phyloP scores from a whole-genome alignment of 2,797 vertebrate species.

The Mycteria americana region DNA sequence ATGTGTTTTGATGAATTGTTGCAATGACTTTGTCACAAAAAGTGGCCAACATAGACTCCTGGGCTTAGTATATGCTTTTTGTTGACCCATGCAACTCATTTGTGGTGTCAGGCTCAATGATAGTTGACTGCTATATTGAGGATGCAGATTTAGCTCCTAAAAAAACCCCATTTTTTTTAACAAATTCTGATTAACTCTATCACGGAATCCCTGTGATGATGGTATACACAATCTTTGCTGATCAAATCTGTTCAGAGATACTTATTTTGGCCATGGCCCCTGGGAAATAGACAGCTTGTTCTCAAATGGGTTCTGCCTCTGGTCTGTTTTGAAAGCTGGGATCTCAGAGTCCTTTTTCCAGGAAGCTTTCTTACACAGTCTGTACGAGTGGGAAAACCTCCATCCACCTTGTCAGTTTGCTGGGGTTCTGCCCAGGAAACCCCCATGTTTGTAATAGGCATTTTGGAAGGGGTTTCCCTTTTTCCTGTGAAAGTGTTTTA shows the following conservation, averaged over 20 bases:
- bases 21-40: not conserved
- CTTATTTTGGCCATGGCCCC: not conserved
- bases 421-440: slow-evolving; percentile 33
- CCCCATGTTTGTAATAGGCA: not conserved
- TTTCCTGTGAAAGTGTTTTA: slow-evolving; percentile 15
- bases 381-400: not conserved
- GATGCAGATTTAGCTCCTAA: not conserved
- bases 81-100: not conserved
- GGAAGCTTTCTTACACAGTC: not conserved
- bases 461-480: slow-evolving; percentile 29
- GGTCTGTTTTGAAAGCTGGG: not conserved
- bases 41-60: not conserved
- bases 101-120: not conserved
- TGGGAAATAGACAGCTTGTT: not conserved
- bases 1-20: not conserved
- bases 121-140: not conserved
- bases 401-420: not conserved
- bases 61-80: not conserved
- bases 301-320: not conserved
- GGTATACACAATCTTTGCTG: not conserved
- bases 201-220: not conserved
- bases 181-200: not conserved
- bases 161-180: accelerated
- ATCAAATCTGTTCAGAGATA: not conserved
- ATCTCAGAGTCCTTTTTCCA: not conserved